Evolutionary conservation across 2,888 invertebrate genomes (phyloP).

Genomic region (Epinotia demarniana): DNA sequence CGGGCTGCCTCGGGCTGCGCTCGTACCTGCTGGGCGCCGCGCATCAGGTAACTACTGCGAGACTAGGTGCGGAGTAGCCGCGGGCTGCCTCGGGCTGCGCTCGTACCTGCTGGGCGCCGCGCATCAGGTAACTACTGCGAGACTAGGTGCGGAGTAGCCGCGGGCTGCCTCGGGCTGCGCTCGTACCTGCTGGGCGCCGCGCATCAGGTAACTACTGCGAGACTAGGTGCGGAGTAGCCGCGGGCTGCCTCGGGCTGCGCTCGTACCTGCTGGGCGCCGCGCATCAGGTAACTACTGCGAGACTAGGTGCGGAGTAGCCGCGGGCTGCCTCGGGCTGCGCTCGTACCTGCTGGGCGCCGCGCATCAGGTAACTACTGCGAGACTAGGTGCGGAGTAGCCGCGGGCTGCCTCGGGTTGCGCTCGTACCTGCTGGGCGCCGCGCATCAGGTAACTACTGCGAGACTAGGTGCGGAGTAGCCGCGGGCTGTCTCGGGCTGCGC

Average conservation of each 20-base stretch:
- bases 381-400: slow-evolving; percentile 90
- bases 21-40: slow-evolving; percentile 94
- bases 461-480: slow-evolving; percentile 90
- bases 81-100: slow-evolving; percentile 93
- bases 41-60: slow-evolving; percentile 65
- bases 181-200: slow-evolving; percentile 94
- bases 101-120: slow-evolving; percentile 94
- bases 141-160: slow-evolving; percentile 90
- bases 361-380: slow-evolving; percentile 65
- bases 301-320: slow-evolving; percentile 90
- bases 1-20: slow-evolving; percentile 93
- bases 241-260: slow-evolving; percentile 93
- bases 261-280: slow-evolving; percentile 94
- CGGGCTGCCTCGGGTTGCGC: slow-evolving; percentile 93
- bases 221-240: slow-evolving; percentile 90
- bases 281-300: slow-evolving; percentile 65
- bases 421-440: slow-evolving; percentile 94
- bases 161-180: slow-evolving; percentile 93
- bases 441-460: slow-evolving; percentile 65
- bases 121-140: slow-evolving; percentile 65
- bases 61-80: slow-evolving; percentile 90
- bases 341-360: slow-evolving; percentile 94
- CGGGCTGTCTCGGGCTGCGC: slow-evolving; percentile 93
- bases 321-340: slow-evolving; percentile 93
- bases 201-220: slow-evolving; percentile 65